Evolutionary conservation across 2,888 invertebrate genomes (phyloP), one percentile per base, ranked within the genome.

Genomic region (Hoplodrina ambigua): DNA sequence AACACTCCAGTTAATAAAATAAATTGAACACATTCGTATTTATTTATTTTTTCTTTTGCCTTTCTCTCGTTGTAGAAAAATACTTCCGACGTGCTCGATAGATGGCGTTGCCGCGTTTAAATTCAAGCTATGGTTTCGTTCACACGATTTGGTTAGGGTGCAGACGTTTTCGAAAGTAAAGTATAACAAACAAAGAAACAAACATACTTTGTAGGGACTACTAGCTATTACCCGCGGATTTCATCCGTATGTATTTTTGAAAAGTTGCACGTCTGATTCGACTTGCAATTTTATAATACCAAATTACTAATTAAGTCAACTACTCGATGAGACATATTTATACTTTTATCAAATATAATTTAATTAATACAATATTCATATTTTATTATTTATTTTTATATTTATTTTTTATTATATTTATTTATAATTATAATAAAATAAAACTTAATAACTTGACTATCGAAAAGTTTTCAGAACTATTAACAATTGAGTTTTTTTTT

Each of bases 101-200:
- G 71, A 71, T 71, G 71, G 71, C 71, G 71, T 44, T 71, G 44
- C 5, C 33, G 5, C 33, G 55, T 71, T 71, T 71, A 71, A 71
- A 71, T 53, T 4, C 72, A n/a, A 15, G 62, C 71, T 71, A 71
- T 71, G 55, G 50, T 71, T 71, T 55, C 55, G 50, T 71, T 71
- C n/a, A 33, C 37, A 0, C 15, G 41, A 49, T 33, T 37, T 46
- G 15, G 20, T 37, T 69, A 19, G 33, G 53, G 6, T n/a, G 56
- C 44, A 11, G 52, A 33, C n/a, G 11, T 19, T 10, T 17, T 8
- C 0, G 0, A 2, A 0, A 0, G 0, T 0, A 0, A 0, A n/a
- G 0, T 0, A 4, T 41, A 11, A 44, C 62, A 63, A 1, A 17
- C 54, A 25, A 15, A 65, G 68, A 56, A 41, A 69, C 68, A 41